A percentile compares a stretch with the other conserved stretches of the same genome.
These are phyloP conservation scores for Macrosiphum euphorbiae DNA, from an alignment of 2,888 invertebrate species.

Conservation along the genomic window DNA sequence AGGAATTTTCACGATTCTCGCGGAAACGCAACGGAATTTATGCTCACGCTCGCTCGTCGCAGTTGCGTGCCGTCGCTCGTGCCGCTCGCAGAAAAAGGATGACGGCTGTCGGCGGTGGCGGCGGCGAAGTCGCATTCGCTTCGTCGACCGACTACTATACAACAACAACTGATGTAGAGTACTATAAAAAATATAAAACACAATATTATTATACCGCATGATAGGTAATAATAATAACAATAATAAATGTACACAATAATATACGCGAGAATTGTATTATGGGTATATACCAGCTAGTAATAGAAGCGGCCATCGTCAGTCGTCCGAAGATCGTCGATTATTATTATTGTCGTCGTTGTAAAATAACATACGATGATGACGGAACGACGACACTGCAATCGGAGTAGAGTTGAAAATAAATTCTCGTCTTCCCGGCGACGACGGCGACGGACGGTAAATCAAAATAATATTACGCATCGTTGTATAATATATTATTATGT, in stretches of 20 bases:
- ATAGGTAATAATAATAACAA: neutral
- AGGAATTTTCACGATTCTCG: conserved; percentile 52
- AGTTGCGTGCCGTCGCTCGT: conserved; percentile 40
- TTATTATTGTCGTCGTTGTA: neutral
- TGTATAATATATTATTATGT: neutral
- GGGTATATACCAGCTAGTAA: neutral
- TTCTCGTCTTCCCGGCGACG: conserved; percentile 43
- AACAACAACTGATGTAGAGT: neutral
- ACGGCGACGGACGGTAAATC: conserved; percentile 42
- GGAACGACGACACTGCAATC: conserved; percentile 36
- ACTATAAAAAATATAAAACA: neutral
- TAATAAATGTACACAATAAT: neutral
- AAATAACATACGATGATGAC: neutral
- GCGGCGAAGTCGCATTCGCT: neutral
- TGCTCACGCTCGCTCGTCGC: neutral
- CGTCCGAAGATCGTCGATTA: conserved; percentile 27
- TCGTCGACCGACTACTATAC: neutral
- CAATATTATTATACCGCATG: too few relatives aligned
- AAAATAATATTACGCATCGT: neutral
- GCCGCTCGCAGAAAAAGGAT: neutral
- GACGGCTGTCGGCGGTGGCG: neutral
- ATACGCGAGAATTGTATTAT: neutral
- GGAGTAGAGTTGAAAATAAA: conserved; percentile 23
- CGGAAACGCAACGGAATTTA: conserved; percentile 52
- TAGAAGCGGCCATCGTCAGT: neutral